Percentiles rank a stretch among this genome's conserved stretches.
These are phyloP conservation scores for Sarotherodon lohbergeri DNA, from an alignment of 2,113 vertebrate genomes.

Conservation along the genomic window DNA sequence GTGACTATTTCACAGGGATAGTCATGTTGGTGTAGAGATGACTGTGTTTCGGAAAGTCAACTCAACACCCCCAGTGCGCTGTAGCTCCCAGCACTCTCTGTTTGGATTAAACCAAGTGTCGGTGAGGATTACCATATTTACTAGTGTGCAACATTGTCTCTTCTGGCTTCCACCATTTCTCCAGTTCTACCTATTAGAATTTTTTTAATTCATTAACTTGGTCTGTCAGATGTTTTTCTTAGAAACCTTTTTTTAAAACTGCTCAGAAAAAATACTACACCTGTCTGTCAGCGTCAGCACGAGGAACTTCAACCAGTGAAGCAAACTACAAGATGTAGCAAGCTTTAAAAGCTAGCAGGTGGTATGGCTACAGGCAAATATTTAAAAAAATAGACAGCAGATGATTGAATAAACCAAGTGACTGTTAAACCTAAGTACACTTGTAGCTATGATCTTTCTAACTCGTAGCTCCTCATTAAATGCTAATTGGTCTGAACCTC, in stretches of 20 bases:
- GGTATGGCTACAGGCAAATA: neutral
- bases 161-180: neutral
- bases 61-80: constrained; percentile 85
- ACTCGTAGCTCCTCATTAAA: neutral
- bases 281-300: neutral
- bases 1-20: constrained; percentile 67
- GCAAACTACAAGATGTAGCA: neutral
- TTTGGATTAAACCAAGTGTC: constrained; percentile 89
- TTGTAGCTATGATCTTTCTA: neutral
- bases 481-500: neutral
- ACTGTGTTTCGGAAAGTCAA: constrained; percentile 87
- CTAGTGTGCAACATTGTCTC: neutral
- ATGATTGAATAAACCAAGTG: neutral
- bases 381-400: neutral
- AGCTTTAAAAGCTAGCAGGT: neutral
- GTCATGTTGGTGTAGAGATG: constrained; percentile 84
- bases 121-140: constrained; percentile 64
- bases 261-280: neutral
- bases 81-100: constrained; percentile 88
- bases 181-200: neutral
- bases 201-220: neutral
- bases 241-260: neutral
- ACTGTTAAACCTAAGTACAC: neutral
- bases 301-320: neutral
- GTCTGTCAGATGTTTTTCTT: neutral